phyloP scores from a whole-genome alignment of 2,113 vertebrate genomes.

The Cheilinus undulatus region DNA sequence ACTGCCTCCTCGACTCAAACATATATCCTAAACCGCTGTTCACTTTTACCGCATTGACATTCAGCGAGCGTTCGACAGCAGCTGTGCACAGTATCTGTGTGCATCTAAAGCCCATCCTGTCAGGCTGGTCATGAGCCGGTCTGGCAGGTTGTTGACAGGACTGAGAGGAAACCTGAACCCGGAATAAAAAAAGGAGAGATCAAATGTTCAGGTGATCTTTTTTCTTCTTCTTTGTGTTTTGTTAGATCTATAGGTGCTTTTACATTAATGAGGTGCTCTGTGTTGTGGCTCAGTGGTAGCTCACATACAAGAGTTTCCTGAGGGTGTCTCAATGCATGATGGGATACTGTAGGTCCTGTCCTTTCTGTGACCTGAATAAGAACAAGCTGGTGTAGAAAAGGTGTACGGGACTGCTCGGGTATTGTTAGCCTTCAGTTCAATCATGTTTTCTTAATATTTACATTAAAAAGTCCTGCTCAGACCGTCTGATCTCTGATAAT shows the following conservation, averaged over 20 bases:
- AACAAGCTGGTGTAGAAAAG: not conserved
- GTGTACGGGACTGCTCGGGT: not conserved
- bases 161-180: not conserved
- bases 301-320: slow-evolving; percentile 23
- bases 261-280: slow-evolving; percentile 11
- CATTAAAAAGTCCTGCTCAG: too few relatives aligned
- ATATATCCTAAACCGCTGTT: slow-evolving; percentile 19
- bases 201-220: not conserved
- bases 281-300: slow-evolving; percentile 7
- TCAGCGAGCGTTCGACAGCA: slow-evolving; percentile 26
- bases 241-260: slow-evolving; percentile 22
- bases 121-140: not conserved
- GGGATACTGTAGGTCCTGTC: slow-evolving; percentile 17
- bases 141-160: slow-evolving; percentile 4
- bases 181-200: not conserved
- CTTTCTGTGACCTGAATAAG: slow-evolving; percentile 21
- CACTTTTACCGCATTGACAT: slow-evolving; percentile 27
- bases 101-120: not conserved
- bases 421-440: not conserved
- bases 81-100: slow-evolving; percentile 10
- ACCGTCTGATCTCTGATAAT: too few relatives aligned
- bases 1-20: slow-evolving; percentile 8
- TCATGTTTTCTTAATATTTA: not conserved
- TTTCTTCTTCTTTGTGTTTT: slow-evolving; percentile 10
- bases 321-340: slow-evolving; percentile 32